Base-by-base conservation (phyloP, 2,888 invertebrate genomes). In the Psylliodes chrysocephalus region DNA sequence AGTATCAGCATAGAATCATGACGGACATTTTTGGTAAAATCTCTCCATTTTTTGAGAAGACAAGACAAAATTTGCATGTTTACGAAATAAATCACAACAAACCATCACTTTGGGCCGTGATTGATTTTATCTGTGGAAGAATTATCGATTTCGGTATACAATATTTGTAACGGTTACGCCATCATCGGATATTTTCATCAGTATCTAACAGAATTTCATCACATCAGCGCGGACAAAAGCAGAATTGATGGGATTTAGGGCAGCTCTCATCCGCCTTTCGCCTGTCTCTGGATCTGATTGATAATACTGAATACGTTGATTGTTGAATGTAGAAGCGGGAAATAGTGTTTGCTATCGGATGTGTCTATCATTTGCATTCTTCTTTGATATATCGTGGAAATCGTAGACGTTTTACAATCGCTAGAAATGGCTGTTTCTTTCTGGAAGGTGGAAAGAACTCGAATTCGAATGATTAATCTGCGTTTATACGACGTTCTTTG, bases 241-340 rank as follows among this genome's bases (percentile, higher is more conserved):
- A 40, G 54, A 67, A 64, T 64, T 64, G 64, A 64, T 64, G 59
- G 42, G 53, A 57, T 53, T 54, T 38, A n/a, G 57, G 60, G 59
- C 64, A 61, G 60, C 56, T 57, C 66, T 63, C 61, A 56, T 46
- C 71, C 66, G 68, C 71, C 70, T 65, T 69, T 68, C 67, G 64
- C 63, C 55, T 71, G 70, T 71, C 66, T 63, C 64, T 67, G 60
- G 59, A 62, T 15, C 68, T 72, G 72, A 72, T 72, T 69, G 69
- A 72, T 72, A 55, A 64, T 49, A 63, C 60, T 64, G 57, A 59
- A 65, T 64, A 64, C 67, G 70, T 66, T 49, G 70, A 57, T 66
- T 54, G 62, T 63, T 64, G 57, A 42, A 51, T 53, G 60, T 61
- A 60, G 56, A 40, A 49, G 47, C 51, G 44, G 61, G 52, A 60